These are phyloP conservation scores for Hirtodrosophila histrioides DNA, from an alignment of 2,888 invertebrate species.

Conservation along the genomic window DNA sequence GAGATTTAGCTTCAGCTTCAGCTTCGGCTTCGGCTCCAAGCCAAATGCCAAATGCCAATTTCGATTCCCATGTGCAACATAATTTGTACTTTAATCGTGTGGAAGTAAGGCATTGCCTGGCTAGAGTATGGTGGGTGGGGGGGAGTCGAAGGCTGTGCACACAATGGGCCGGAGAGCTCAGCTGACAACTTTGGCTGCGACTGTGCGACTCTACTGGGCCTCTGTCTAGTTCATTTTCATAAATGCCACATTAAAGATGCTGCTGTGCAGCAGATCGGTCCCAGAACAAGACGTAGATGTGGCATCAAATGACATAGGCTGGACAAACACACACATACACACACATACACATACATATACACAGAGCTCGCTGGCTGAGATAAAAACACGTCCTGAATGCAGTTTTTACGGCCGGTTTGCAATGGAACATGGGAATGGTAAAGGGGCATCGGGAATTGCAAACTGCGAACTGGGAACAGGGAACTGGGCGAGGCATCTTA, in stretches of 20 bases:
- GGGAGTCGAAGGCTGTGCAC: background rate
- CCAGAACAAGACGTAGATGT: constrained; percentile 47
- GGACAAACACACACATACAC: constrained; percentile 24
- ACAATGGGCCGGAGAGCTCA: background rate
- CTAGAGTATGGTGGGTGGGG: no score
- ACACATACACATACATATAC: constrained; percentile 1
- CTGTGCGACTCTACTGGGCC: constrained; percentile 8
- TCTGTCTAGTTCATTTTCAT: constrained; percentile 71
- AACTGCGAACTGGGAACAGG: constrained; percentile 27
- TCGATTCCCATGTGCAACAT: constrained; percentile 67
- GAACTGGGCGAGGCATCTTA: constrained; percentile 37
- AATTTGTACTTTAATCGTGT: constrained; percentile 70
- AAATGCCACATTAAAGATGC: constrained; percentile 71
- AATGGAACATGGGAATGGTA: background rate
- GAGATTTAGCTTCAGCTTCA: no score
- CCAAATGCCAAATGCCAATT: constrained; percentile 37
- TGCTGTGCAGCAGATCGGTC: constrained; percentile 35
- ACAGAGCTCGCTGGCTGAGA: constrained; percentile 3
- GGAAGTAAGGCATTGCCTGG: constrained; percentile 10
- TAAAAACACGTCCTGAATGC: constrained; percentile 43
- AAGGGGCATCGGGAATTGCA: background rate
- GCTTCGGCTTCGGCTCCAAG: constrained; percentile 2
- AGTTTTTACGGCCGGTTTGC: constrained; percentile 44
- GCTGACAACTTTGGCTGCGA: constrained; percentile 25
- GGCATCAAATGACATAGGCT: constrained; percentile 56